Evolutionary conservation across 1,140 invertebrate genomes (phyloP).

Genomic region (Oryzaephilus surinamensis): DNA sequence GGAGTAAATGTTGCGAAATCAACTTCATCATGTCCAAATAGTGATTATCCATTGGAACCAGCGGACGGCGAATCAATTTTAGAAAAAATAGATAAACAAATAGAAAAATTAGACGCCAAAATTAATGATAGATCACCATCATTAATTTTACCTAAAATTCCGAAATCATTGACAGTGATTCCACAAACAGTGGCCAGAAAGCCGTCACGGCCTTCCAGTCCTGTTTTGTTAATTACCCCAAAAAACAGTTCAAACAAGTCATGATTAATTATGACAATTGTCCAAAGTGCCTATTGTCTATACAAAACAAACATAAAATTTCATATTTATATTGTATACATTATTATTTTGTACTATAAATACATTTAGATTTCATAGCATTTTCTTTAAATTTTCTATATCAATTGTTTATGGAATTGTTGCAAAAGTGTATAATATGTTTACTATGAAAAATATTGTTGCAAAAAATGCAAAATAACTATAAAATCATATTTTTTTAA

Average conservation of each 20-base stretch:
- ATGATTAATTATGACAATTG: conserved; percentile 16
- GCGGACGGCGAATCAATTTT: conserved; percentile 21
- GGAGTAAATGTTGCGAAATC: conserved; percentile 23
- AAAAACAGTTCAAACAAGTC: conserved; percentile 15
- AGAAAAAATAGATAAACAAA: conserved; percentile 28
- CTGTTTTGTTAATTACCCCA: conserved; percentile 22
- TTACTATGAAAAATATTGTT: too few species aligned
- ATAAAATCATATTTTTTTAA: too few species aligned
- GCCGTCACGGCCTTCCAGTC: conserved; percentile 25
- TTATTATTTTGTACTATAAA: not conserved
- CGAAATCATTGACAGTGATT: conserved; percentile 63
- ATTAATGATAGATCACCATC: conserved; percentile 13
- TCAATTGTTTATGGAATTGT: too few species aligned
- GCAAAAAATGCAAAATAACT: too few species aligned
- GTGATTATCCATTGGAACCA: too few species aligned
- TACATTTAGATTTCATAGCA: too few species aligned
- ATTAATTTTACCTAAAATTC: conserved; percentile 54
- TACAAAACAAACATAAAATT: conserved; percentile 1
- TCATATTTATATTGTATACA: not conserved
- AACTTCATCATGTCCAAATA: conserved; percentile 8
- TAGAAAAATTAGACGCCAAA: conserved; percentile 27
- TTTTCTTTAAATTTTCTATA: too few species aligned
- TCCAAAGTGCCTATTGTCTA: conserved; percentile 15
- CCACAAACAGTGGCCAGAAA: conserved; percentile 47
- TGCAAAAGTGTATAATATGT: too few species aligned